These are phyloP conservation scores for Ictalurus furcatus DNA, from an alignment of 2,113 vertebrate genomes.

Conservation along the genomic window DNA sequence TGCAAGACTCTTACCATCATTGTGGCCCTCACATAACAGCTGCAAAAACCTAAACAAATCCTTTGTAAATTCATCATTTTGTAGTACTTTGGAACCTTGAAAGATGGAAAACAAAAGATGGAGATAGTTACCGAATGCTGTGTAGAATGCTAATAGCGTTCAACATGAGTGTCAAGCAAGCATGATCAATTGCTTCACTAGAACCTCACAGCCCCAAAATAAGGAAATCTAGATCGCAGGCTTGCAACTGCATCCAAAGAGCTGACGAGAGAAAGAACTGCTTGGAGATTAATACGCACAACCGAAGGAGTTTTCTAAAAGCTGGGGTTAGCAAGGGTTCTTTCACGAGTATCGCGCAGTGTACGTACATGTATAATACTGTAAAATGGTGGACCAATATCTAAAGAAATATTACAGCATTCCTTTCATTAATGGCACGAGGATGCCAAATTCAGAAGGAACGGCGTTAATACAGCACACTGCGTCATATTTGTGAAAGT, in stretches of 20 bases:
- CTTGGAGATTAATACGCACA: conserved; percentile 54
- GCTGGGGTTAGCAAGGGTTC: conserved; percentile 66
- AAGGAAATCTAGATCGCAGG: conserved; percentile 67
- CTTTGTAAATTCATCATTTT: conserved; percentile 95
- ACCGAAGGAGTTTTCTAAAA: conserved; percentile 66
- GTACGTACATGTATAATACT: conserved; percentile 28
- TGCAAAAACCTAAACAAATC: conserved; percentile 98
- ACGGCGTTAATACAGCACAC: neutral
- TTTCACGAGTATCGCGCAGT: conserved; percentile 69
- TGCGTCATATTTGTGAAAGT: conserved; percentile 65
- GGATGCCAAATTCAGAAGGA: neutral
- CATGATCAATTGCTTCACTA: conserved; percentile 58
- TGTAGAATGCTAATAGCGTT: conserved; percentile 27
- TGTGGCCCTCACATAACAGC: conserved; percentile 97
- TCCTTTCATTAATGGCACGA: neutral
- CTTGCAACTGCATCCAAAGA: conserved; percentile 69
- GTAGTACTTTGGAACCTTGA: conserved; percentile 95
- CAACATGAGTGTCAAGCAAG: conserved; percentile 63
- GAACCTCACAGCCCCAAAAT: conserved; percentile 58
- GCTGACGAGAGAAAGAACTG: conserved; percentile 58
- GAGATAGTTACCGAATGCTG: conserved; percentile 8
- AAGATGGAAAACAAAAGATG: conserved; percentile 63
- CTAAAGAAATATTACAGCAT: neutral
- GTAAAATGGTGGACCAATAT: neutral
- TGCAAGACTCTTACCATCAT: conserved; percentile 81